Evolutionary conservation across 2,113 vertebrate genomes (phyloP), one percentile per base, ranked within the genome.

Genomic region (Pica pica): DNA sequence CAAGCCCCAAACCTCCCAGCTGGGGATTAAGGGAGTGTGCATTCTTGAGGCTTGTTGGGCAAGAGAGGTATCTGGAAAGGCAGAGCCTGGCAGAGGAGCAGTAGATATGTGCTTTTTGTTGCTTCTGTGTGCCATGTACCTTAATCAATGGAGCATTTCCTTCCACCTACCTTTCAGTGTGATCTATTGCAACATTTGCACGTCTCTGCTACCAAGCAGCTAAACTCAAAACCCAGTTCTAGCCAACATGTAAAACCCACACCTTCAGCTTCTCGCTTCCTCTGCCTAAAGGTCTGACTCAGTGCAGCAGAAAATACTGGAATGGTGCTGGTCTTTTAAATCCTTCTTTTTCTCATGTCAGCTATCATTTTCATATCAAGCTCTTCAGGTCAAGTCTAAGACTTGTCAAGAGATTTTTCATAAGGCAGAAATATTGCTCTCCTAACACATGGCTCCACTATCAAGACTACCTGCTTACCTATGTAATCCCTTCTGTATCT

Each of bases 21-120:
- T 77, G 70, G 89, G 75, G 86, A 92, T 93, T 90, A 95, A 95
- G 87, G 92, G 88, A 94, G 81, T 56, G 78, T 64, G 93, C 83
- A 68, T 94, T 96, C 71, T 75, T 85, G 83, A 87, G 86, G 85
- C 65, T 82, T 39, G 76, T 56, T 92, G 90, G 68, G 83, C 24
- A 42, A 92, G 70, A 91, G 41, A 69, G 52, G 77, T 42, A 65
- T 87, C 65, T 89, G 60, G 44, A 68, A 85, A 95, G 56, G 30
- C 82, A 69, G 24, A 85, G 78, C 59, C 82, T 67, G 70, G 23
- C 85, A 94, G 71, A 59, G 56, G 44, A 89, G 57, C 82, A 74
- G 35, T 26, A 65, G 47, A 21, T 68, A 30, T 31, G n/a, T 35
- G 23, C 15, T 78, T 64, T 56, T 94, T 60, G 49, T 74, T 93